These are phyloP conservation scores for Drosophila neonasuta DNA, from an alignment of 2,888 invertebrate species.

Conservation along the genomic window DNA sequence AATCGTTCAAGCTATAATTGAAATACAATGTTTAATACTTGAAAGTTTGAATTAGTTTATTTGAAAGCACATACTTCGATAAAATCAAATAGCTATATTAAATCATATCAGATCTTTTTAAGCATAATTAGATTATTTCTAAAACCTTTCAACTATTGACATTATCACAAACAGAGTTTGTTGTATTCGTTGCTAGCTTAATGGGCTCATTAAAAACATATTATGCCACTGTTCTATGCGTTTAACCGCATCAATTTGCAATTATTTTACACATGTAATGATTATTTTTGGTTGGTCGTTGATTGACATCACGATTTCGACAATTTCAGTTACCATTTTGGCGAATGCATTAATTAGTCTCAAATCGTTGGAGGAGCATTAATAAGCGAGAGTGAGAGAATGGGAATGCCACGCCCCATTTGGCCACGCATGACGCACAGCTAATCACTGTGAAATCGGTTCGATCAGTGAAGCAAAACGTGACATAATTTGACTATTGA, in stretches of 20 bases:
- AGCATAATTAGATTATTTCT: too few relatives aligned
- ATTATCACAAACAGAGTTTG: too few relatives aligned
- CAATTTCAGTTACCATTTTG: conserved; percentile 32
- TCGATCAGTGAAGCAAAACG: conserved; percentile 67
- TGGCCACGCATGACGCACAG: conserved; percentile 66
- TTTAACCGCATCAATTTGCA: conserved; percentile 42
- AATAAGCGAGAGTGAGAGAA: conserved; percentile 17
- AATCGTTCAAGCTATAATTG: too few relatives aligned
- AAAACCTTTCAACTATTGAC: too few relatives aligned
- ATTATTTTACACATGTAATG: conserved; percentile 15
- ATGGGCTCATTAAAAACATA: conserved; percentile 11
- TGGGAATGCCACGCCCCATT: conserved; percentile 37
- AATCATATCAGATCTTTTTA: too few relatives aligned
- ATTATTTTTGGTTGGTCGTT: not conserved
- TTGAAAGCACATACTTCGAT: too few relatives aligned
- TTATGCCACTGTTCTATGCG: conserved; percentile 8
- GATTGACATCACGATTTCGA: conserved; percentile 13
- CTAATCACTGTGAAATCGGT: conserved; percentile 72
- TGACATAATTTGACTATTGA: conserved; percentile 63
- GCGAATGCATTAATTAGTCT: conserved; percentile 46
- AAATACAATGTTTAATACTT: too few relatives aligned
- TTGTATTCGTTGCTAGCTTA: not conserved
- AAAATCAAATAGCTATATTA: too few relatives aligned
- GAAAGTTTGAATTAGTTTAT: too few relatives aligned
- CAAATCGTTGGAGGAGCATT: conserved; percentile 2